Percentiles rank a stretch among this genome's conserved stretches.
These are phyloP conservation scores for Zoanthus sociatus DNA, from an alignment of 92 coral and sea anemone species.

Conservation along the genomic window DNA sequence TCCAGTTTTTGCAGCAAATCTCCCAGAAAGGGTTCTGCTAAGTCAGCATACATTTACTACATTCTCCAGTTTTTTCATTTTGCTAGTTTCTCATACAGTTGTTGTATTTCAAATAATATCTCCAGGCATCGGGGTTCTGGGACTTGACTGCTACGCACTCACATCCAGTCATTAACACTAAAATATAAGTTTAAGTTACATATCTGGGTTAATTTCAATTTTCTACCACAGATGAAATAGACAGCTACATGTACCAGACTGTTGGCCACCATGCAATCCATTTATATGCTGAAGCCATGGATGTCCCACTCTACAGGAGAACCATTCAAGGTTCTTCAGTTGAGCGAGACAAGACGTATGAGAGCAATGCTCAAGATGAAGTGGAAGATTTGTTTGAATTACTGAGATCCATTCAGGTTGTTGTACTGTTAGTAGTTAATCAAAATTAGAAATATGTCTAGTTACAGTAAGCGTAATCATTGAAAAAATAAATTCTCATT, in stretches of 20 bases:
- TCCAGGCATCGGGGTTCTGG: too few relatives aligned
- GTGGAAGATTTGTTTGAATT: conserved; percentile 94
- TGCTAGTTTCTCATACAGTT: too few relatives aligned
- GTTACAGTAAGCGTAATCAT: too few relatives aligned
- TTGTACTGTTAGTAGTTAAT: neutral
- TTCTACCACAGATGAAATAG: conserved; percentile 80
- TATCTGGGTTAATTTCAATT: neutral
- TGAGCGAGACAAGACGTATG: conserved; percentile 81
- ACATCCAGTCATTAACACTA: neutral
- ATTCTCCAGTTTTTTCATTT: too few relatives aligned
- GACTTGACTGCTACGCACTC: too few relatives aligned
- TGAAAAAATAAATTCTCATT: too few relatives aligned
- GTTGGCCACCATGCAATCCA: conserved; percentile 97
- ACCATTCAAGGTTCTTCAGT: conserved; percentile 84
- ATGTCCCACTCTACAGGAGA: conserved; percentile 85
- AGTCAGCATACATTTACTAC: too few relatives aligned
- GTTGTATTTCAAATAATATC: too few relatives aligned
- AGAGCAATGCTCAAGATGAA: conserved; percentile 78
- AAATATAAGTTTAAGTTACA: neutral
- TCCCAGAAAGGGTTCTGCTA: too few relatives aligned
- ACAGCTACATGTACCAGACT: conserved; percentile 98
- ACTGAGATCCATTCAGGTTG: conserved; percentile 79
- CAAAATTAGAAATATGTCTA: neutral
- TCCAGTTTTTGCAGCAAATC: too few relatives aligned
- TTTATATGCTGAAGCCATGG: conserved; percentile 96